Evolutionary conservation across 2,797 vertebrate species (phyloP).

Genomic region (Pteronotus mesoamericanus): DNA sequence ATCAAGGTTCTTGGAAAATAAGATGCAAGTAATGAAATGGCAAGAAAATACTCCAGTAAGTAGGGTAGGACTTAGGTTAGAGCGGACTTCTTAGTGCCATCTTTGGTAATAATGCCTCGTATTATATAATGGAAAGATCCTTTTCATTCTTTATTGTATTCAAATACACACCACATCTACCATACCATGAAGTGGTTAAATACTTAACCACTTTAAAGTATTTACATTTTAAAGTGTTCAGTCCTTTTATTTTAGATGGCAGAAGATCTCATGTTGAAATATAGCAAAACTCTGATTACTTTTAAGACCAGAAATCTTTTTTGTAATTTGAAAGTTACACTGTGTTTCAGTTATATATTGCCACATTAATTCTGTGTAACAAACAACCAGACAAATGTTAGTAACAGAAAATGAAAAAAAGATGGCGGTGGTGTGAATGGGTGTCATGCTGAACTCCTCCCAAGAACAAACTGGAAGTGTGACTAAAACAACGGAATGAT

Average conservation of each 20-base stretch:
- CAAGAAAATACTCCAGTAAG: neutral
- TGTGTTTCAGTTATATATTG: neutral
- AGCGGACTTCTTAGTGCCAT: neutral
- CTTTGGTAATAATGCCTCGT: neutral
- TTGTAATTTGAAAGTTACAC: neutral
- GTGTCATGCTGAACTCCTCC: too few species aligned
- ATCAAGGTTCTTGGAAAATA: neutral
- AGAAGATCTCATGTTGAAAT: neutral
- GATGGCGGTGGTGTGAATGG: too few species aligned
- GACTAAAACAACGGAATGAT: too few species aligned
- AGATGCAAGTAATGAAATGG: neutral
- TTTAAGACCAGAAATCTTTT: neutral
- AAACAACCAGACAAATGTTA: too few species aligned
- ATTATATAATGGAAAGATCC: neutral
- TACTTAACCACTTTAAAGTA: neutral
- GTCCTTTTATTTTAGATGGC: neutral
- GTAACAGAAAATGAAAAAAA: too few species aligned
- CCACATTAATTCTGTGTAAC: neutral
- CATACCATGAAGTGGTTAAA: too few species aligned
- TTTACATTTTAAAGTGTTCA: neutral
- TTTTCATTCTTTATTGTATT: neutral
- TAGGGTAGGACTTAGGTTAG: neutral
- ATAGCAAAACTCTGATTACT: neutral
- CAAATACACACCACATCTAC: neutral
- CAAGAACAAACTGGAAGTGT: too few species aligned